phyloP scores from a whole-genome alignment of 2,888 invertebrate genomes.

The Eupithecia pulchellata region DNA sequence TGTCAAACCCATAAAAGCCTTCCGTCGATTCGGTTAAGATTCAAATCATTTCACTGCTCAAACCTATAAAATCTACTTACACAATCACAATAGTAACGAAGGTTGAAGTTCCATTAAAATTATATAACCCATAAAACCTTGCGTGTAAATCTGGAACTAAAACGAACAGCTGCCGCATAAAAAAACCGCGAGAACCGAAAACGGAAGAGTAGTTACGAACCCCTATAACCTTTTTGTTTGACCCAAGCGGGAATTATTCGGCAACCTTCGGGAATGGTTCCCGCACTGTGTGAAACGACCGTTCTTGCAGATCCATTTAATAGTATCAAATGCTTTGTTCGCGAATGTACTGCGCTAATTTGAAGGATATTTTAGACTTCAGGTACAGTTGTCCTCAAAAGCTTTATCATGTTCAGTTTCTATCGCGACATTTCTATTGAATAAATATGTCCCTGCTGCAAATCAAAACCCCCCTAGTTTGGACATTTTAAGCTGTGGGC shows the following conservation, averaged over 20 bases:
- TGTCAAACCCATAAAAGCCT: not conserved
- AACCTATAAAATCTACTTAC: constrained; percentile 12
- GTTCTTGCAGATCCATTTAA: constrained; percentile 34
- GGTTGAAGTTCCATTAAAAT: constrained; percentile 28
- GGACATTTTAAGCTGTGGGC: not conserved
- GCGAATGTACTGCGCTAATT: constrained; percentile 21
- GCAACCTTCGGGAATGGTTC: constrained; percentile 12
- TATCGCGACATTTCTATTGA: not conserved
- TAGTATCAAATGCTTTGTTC: constrained; percentile 22
- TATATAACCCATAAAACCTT: constrained; percentile 32
- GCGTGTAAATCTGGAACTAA: constrained; percentile 37
- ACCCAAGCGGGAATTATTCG: constrained; percentile 44
- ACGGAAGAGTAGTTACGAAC: constrained; percentile 44
- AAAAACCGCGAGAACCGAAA: constrained; percentile 42
- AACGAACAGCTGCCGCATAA: constrained; percentile 43
- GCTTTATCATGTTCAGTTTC: not conserved
- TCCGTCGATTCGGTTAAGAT: not conserved
- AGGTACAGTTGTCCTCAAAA: constrained; percentile 4
- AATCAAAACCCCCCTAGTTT: not conserved
- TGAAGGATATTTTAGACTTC: constrained; percentile 14
- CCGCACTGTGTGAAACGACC: constrained; percentile 39
- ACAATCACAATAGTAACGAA: constrained; percentile 13
- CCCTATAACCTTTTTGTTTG: constrained; percentile 50
- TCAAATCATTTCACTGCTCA: not conserved
- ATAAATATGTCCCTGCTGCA: not conserved